A percentile compares a stretch with the other conserved stretches of the same genome.
Conservation (phyloP, 2,113 vertebrate species). For the Eretmodus cyanostictus region DNA sequence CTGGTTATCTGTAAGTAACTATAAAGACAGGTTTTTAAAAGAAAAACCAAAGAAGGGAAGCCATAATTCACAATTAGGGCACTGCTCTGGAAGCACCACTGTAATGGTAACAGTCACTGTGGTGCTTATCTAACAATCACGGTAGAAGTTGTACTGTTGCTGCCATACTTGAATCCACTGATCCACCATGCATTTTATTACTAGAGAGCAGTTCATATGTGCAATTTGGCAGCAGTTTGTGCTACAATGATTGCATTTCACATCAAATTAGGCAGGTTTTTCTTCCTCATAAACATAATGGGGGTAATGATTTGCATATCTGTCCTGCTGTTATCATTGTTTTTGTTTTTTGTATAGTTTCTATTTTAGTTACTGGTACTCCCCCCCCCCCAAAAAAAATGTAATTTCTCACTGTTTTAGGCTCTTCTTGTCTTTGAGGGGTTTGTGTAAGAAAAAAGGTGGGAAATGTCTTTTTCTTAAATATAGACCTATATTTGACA, state of each 20-base stretch:
- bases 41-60: slow-evolving; percentile 67
- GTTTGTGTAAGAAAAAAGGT: neutral
- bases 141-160: neutral
- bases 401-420: neutral
- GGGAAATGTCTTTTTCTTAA: neutral
- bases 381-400: neutral
- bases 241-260: neutral
- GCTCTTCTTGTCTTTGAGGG: neutral
- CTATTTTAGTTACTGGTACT: neutral
- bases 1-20: neutral
- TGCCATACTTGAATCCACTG: neutral
- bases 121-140: neutral
- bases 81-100: neutral
- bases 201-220: neutral
- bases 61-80: slow-evolving; percentile 43
- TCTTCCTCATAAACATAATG: neutral
- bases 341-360: neutral
- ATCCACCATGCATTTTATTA: neutral
- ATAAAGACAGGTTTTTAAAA: neutral
- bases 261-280: neutral
- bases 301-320: neutral
- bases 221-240: neutral
- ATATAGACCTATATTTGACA: neutral
- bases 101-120: neutral
- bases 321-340: neutral